Evolutionary conservation across 1,140 invertebrate species (phyloP), one percentile per base, ranked within the genome.

Genomic region (Caenorhabditis remanei): DNA sequence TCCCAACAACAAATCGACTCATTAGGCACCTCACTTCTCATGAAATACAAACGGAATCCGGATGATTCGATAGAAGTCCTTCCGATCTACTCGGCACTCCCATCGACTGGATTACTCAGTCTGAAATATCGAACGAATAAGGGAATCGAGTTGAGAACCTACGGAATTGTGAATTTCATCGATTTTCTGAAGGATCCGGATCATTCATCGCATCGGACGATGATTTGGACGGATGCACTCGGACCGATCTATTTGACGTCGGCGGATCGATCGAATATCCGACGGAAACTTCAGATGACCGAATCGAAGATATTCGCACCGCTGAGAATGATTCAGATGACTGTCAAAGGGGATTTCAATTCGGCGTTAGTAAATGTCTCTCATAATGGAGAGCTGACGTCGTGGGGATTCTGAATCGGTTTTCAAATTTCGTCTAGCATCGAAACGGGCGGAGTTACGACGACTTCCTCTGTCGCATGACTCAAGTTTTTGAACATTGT

Each of bases 261-360:
- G 7, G 71, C 46, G 7, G 71, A 79, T 21, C 46, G 71, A 50
- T 13, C 71, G 3, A 79, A 50, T 50, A 79, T 79, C 13, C 71
- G 71, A 32, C 6, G 71, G 14, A 79, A 79, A 46, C 7, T 14
- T 40, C 43, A 19, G 46, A 21, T 24, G 21, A 24, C 71, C 0
- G 71, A 79, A n/a, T 9, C 5, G 46, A 41, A 50, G n/a, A n/a
- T 50, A 9, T 79, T 79, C 46, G 71, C 71, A 6, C 71, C 71
- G n/a, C n/a, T 79, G 6, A n/a, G 71, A 79, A 50, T 79, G 71
- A 53, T 46, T 11, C 71, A 79, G 11, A 53, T 79, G n/a, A 79
- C 71, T 24, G 46, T 79, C n/a, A 79, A 79, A 19, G 46, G 13
- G 5, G 71, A 79, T 9, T 79, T 79, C 16, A 46, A 43, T n/a